A percentile compares a stretch with the other conserved stretches of the same genome.
Conservation (phyloP, 2,888 invertebrate genomes). For the Leptopterna dolabrata region DNA sequence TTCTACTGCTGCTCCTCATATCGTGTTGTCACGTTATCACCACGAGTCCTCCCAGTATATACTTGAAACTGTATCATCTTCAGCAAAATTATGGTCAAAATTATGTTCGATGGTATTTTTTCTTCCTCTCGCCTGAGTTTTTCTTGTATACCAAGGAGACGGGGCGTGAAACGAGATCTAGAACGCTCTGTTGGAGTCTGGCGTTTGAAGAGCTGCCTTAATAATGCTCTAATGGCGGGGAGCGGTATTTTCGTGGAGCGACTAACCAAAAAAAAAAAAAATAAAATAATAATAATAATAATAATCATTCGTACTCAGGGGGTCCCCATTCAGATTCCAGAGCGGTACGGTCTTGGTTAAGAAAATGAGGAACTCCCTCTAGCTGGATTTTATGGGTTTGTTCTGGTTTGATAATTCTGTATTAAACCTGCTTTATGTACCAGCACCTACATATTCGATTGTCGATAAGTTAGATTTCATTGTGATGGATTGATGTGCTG, state of each 20-base stretch:
- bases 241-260: background rate
- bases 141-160: background rate
- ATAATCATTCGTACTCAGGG: background rate
- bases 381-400: background rate
- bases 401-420: too few relatives aligned
- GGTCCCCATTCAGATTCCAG: background rate
- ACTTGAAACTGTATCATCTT: too few relatives aligned
- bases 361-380: background rate
- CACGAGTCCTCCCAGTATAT: too few relatives aligned
- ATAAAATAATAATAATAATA: too few relatives aligned
- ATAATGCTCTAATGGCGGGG: background rate
- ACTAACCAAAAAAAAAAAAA: too few relatives aligned
- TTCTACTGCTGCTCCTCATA: too few relatives aligned
- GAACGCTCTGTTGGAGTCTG: background rate
- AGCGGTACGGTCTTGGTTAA: background rate
- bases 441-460: too few relatives aligned
- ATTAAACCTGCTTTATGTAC: too few relatives aligned
- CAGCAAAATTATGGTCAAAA: background rate
- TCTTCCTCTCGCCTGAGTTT: background rate
- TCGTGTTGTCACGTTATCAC: too few relatives aligned
- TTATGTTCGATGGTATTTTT: background rate
- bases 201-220: background rate
- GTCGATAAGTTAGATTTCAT: too few relatives aligned
- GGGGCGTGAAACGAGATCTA: background rate
- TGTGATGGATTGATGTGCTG: too few relatives aligned